Evolutionary conservation across 2,888 invertebrate genomes (phyloP).

Genomic region (Onchidella celtica): DNA sequence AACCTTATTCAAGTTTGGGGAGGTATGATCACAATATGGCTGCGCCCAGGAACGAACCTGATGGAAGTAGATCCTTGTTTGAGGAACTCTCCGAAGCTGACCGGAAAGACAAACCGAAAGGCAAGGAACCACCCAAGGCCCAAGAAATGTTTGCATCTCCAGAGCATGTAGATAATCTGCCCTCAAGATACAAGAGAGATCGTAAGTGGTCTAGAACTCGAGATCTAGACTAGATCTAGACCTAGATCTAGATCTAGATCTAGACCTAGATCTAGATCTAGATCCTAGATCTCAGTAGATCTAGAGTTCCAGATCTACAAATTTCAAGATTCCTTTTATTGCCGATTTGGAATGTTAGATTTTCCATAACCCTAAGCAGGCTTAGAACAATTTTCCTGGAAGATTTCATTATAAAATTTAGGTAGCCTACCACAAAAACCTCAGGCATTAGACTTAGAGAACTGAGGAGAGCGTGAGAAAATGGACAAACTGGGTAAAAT

Average conservation of each 20-base stretch:
- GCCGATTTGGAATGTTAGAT: too few species aligned
- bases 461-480: too few species aligned
- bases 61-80: constrained; percentile 48
- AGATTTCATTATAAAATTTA: too few species aligned
- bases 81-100: constrained; percentile 49
- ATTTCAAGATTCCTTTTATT: too few species aligned
- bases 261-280: constrained; percentile 13
- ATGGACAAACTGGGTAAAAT: too few species aligned
- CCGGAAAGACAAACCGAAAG: constrained; percentile 1
- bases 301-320: too few species aligned
- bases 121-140: background rate
- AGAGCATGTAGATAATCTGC: constrained; percentile 35
- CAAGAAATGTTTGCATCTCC: background rate
- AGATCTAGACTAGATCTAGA: constrained; percentile 9
- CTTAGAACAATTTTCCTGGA: too few species aligned
- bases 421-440: too few species aligned
- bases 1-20: too few species aligned
- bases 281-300: too few species aligned
- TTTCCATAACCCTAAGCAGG: too few species aligned
- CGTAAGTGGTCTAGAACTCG: constrained; percentile 38
- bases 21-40: constrained; percentile 59
- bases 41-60: constrained; percentile 57
- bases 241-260: constrained; percentile 10
- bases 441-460: too few species aligned
- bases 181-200: constrained; percentile 44